A percentile compares a stretch with the other conserved stretches of the same genome.
These are phyloP conservation scores for Heterohyrax brucei DNA, from an alignment of 2,797 vertebrate species.

Conservation along the genomic window DNA sequence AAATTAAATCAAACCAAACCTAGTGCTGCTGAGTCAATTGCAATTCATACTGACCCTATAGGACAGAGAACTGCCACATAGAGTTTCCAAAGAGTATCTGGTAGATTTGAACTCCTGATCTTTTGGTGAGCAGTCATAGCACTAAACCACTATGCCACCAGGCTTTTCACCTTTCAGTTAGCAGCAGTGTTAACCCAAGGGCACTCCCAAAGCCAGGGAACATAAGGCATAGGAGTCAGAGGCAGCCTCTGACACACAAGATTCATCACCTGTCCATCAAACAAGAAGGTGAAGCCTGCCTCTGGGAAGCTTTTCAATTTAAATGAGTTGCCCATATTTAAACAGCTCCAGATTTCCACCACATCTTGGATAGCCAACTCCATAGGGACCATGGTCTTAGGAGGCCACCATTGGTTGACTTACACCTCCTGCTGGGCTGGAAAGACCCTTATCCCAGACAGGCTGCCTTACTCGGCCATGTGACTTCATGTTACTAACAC, in stretches of 20 bases:
- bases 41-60: too few species aligned
- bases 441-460: neutral
- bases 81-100: too few species aligned
- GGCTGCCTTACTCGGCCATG: rapidly evolving
- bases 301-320: neutral
- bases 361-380: neutral
- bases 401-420: too few species aligned
- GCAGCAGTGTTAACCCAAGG: neutral
- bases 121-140: too few species aligned
- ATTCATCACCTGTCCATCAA: neutral
- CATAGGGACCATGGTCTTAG: neutral
- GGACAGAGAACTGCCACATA: too few species aligned
- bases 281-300: neutral
- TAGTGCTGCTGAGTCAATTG: too few species aligned
- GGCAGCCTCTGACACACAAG: neutral
- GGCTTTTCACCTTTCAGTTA: neutral
- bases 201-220: neutral
- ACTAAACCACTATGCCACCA: too few species aligned
- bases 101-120: too few species aligned
- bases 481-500: neutral
- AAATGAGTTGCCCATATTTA: neutral
- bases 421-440: neutral
- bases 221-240: too few species aligned
- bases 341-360: neutral
- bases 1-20: too few species aligned